Evolutionary conservation across 2,888 invertebrate species (phyloP).

Genomic region (Macaria notata): DNA sequence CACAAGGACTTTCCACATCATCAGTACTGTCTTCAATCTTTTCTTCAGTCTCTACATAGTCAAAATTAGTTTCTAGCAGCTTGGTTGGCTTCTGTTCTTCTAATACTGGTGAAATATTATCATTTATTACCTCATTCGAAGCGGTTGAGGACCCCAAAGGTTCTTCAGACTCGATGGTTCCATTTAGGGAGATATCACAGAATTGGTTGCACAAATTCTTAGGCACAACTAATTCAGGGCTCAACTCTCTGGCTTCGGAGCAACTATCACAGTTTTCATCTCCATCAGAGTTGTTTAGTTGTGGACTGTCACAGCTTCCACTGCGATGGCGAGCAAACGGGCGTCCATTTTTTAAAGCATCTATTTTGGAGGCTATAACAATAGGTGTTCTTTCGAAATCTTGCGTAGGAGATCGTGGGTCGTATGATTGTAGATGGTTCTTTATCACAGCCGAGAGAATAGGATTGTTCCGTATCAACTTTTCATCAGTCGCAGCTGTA

Average conservation of each 20-base stretch:
- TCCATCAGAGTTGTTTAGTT: conserved; percentile 44
- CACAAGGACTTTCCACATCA: conserved; percentile 23
- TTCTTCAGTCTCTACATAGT: conserved; percentile 73
- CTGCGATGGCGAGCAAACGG: conserved; percentile 39
- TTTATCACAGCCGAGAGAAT: conserved; percentile 75
- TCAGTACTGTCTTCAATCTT: conserved; percentile 45
- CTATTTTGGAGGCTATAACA: conserved; percentile 53
- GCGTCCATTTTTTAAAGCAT: conserved; percentile 44
- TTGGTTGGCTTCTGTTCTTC: conserved; percentile 60
- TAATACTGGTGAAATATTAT: conserved; percentile 52
- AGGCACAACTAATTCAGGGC: conserved; percentile 58
- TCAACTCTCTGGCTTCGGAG: conserved; percentile 47
- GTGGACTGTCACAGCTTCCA: conserved; percentile 53
- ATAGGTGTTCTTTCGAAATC: conserved; percentile 84
- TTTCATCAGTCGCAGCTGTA: conserved; percentile 59
- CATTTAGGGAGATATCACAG: conserved; percentile 62
- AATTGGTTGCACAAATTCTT: conserved; percentile 69
- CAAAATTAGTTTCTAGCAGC: conserved; percentile 84
- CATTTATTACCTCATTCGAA: conserved; percentile 66
- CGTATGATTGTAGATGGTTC: conserved; percentile 73
- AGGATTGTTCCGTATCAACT: conserved; percentile 71
- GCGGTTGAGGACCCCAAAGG: conserved; percentile 70
- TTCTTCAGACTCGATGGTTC: conserved; percentile 57
- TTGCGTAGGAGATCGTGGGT: conserved; percentile 83
- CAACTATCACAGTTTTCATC: conserved; percentile 51